phyloP scores from a whole-genome alignment of 2,888 invertebrate genomes.

The Netelia inedita region DNA sequence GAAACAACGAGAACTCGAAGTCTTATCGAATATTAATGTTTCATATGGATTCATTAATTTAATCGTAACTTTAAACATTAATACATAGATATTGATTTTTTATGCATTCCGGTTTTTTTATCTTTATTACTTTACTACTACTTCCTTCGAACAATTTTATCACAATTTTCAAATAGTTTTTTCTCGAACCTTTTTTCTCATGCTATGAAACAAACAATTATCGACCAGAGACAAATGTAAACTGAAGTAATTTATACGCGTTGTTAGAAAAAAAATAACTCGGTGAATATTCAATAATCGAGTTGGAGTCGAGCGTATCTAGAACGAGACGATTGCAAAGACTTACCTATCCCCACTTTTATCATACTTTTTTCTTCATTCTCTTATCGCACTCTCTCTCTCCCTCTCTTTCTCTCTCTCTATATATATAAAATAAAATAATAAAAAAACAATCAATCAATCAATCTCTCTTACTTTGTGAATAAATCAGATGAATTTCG shows the following conservation, averaged over 20 bases:
- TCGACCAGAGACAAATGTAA: background rate
- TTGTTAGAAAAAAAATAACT: background rate
- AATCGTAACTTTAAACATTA: too few relatives aligned
- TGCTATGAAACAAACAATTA: background rate
- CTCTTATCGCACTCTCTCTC: background rate
- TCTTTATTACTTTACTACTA: too few relatives aligned
- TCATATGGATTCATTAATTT: too few relatives aligned
- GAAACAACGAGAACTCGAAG: too few relatives aligned
- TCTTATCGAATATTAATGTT: too few relatives aligned
- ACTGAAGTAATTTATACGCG: background rate
- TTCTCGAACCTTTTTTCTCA: background rate
- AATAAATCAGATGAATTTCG: conserved; percentile 12
- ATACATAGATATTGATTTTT: too few relatives aligned
- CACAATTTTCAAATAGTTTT: too few relatives aligned
- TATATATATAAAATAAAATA: too few relatives aligned
- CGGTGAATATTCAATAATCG: conserved; percentile 15
- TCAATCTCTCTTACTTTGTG: background rate
- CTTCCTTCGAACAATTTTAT: too few relatives aligned
- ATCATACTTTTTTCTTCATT: background rate
- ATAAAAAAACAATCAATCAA: too few relatives aligned
- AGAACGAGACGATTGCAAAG: background rate
- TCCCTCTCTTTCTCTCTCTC: background rate
- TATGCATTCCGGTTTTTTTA: too few relatives aligned
- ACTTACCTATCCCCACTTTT: background rate
- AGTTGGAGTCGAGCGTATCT: background rate